Evolutionary conservation across 2,797 vertebrate genomes (phyloP), one percentile per base, ranked within the genome.

Genomic region (Macropodus opercularis): DNA sequence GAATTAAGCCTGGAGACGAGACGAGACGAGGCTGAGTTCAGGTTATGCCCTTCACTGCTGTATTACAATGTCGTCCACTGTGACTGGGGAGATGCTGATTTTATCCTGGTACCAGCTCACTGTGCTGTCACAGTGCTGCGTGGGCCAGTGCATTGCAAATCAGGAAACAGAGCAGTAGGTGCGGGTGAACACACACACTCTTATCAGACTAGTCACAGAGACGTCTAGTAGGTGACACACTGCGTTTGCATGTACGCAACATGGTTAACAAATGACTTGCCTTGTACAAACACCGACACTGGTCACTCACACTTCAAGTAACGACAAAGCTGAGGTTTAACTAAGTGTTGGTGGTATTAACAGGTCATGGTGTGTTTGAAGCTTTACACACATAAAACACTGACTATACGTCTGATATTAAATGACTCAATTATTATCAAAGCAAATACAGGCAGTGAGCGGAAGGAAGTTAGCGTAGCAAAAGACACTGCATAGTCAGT

Each of bases 1-100:
- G 41, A 70, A 86, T 88, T 80, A 84, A 69, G 74, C 39, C 49
- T 15, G 36, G 76, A 39, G 29, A 80, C 59, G 23, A 50, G 72
- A 71, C 41, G 38, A 69, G 68, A 72, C 19, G 1, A 2, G 43
- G 70, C 17, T 27, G 31, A 48, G 59, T 72, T 54, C 32, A 27
- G 31, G 67, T 80, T 72, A 69, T 69, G 50, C 67, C 54, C 44
- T 22, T 51, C 14, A 40, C 11, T n/a, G 27, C 50, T 22, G 44
- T 23, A 31, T 42, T 24, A 32, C 36, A 38, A 53, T 22, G 17
- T 42, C n/a, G 38, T 44, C 40, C 10, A 13, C 43, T 40, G 32
- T 24, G n/a, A 60, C 41, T 29, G 22, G 6, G 38, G 31, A 29
- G 22, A 26, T 24, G 19, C 9, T 6, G 10, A n/a, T n/a, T 35